phyloP scores from a whole-genome alignment of 2,797 vertebrate species.

The Spea hammondii region DNA sequence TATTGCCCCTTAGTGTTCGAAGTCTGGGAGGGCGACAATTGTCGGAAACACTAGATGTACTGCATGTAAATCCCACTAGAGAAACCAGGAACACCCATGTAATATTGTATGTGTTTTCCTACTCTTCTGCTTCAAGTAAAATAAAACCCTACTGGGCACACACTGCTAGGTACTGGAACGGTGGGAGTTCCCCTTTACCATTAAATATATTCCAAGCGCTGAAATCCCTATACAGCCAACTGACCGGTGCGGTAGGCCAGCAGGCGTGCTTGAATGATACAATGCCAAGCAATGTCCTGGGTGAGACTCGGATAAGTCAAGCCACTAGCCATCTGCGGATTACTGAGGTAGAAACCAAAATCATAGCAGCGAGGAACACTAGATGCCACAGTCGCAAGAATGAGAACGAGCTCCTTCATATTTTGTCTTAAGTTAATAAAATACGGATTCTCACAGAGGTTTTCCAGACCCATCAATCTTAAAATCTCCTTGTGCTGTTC shows the following conservation, averaged over 20 bases:
- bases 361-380: constrained; percentile 74
- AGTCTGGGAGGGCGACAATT: no score
- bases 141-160: no score
- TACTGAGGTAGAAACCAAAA: constrained; percentile 80
- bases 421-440: constrained; percentile 85
- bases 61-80: no score
- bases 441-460: constrained; percentile 85
- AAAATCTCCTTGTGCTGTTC: constrained; percentile 77
- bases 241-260: constrained; percentile 88
- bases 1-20: no score
- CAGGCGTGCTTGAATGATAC: constrained; percentile 85
- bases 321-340: constrained; percentile 50
- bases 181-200: no score
- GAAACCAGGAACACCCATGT: no score
- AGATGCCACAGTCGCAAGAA: constrained; percentile 80
- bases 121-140: no score
- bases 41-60: no score
- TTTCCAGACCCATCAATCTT: constrained; percentile 81
- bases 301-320: constrained; percentile 66
- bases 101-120: no score
- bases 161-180: no score
- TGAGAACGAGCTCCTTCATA: constrained; percentile 84
- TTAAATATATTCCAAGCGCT: no score
- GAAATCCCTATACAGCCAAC: constrained; percentile 38
- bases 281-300: constrained; percentile 83